phyloP scores from a whole-genome alignment of 2,113 vertebrate genomes.

The Syngnathus typhle region DNA sequence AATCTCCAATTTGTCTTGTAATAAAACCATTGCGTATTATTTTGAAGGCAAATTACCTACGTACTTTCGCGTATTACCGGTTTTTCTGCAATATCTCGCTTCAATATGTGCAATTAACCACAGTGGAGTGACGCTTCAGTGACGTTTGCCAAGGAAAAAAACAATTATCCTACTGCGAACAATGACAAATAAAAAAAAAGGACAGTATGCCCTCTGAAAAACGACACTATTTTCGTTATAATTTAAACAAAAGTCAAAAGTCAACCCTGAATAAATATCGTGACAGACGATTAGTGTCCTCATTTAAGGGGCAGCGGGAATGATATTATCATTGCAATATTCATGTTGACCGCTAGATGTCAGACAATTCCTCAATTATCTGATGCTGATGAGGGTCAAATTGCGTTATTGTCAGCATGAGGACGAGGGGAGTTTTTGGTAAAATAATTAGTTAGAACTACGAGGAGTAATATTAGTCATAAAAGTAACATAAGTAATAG shows the following conservation, averaged over 20 bases:
- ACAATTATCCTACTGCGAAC: neutral
- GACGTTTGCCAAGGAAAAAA: conserved; percentile 21
- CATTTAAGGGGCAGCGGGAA: neutral
- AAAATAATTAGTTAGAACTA: neutral
- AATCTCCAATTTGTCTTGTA: neutral
- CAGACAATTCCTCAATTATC: neutral
- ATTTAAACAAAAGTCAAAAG: neutral
- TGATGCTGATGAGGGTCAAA: no score
- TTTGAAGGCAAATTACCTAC: conserved; percentile 5
- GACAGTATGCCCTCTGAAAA: neutral
- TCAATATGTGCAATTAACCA: neutral
- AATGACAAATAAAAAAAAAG: neutral
- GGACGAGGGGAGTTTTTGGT: no score
- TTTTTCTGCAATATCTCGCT: conserved; percentile 2
- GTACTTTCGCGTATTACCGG: neutral
- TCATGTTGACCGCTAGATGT: neutral
- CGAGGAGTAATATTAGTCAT: neutral
- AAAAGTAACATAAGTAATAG: no score
- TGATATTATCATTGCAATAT: neutral
- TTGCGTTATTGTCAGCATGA: neutral
- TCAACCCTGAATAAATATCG: neutral
- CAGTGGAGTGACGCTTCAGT: conserved; percentile 28
- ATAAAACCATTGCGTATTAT: conserved; percentile 3
- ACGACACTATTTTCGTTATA: neutral
- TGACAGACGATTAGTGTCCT: neutral